These are phyloP conservation scores for Carabus problematicus DNA, from an alignment of 2,888 invertebrate species.

Conservation along the genomic window DNA sequence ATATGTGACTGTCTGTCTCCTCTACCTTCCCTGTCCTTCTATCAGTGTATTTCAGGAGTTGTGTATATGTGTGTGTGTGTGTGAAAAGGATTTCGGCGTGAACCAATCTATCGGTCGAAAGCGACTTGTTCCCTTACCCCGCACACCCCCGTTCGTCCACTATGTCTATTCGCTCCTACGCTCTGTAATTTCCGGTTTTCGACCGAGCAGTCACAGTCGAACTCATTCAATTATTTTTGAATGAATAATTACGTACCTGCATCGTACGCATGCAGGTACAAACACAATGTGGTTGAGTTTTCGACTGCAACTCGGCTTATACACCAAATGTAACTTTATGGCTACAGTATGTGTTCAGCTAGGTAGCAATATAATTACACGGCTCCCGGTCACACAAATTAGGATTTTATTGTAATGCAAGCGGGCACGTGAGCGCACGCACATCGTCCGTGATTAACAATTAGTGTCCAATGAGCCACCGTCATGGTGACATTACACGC, in stretches of 20 bases:
- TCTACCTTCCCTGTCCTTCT: background rate
- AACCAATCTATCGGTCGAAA: background rate
- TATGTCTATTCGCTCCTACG: background rate
- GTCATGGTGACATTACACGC: constrained; percentile 1
- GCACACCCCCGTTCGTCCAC: background rate
- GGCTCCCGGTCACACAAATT: background rate
- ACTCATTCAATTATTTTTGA: constrained; percentile 43
- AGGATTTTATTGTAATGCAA: constrained; percentile 6
- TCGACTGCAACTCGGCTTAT: background rate
- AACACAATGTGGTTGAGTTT: background rate
- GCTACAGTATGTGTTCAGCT: background rate
- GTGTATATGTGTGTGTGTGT: constrained; percentile 16
- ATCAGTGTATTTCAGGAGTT: background rate
- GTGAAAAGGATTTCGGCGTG: background rate
- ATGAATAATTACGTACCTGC: constrained; percentile 39
- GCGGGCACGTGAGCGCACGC: background rate
- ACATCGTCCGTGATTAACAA: constrained; percentile 1
- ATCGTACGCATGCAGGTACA: background rate
- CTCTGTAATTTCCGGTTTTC: constrained; percentile 19
- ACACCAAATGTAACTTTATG: background rate
- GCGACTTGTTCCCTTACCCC: background rate
- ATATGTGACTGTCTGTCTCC: background rate
- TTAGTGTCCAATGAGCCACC: background rate
- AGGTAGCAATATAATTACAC: background rate
- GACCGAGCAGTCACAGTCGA: constrained; percentile 21